These are phyloP conservation scores for Actenoides hombroni DNA, from an alignment of 2,113 vertebrate genomes.

Conservation along the genomic window DNA sequence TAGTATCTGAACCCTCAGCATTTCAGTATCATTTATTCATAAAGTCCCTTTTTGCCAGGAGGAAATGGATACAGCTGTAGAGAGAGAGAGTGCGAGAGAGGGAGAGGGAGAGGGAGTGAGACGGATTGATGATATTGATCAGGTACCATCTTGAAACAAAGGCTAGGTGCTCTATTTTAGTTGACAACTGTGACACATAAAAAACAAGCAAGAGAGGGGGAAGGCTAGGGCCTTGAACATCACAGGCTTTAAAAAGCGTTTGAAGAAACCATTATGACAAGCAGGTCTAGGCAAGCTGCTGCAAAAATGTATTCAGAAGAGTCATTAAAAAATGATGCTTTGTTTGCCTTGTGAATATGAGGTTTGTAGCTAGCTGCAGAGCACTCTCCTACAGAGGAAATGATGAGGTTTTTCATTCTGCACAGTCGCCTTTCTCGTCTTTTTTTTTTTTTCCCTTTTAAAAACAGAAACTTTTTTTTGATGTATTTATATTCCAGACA, in stretches of 20 bases:
- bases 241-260: conserved; percentile 88
- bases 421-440: conserved; percentile 27
- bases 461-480: conserved; percentile 50
- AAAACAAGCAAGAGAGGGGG: conserved; percentile 87
- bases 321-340: conserved; percentile 97
- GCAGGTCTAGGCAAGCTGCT: conserved; percentile 86
- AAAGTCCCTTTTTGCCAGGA: conserved; percentile 99
- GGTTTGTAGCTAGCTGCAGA: conserved; percentile 77
- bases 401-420: conserved; percentile 69
- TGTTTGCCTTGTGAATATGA: conserved; percentile 95
- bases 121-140: conserved; percentile 99
- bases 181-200: conserved; percentile 96
- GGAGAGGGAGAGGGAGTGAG: conserved; percentile 79
- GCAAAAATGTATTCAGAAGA: conserved; percentile 90
- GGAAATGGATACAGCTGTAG: conserved; percentile 99
- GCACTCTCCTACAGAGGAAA: conserved; percentile 77
- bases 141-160: conserved; percentile 95
- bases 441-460: neutral
- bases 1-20: conserved; percentile 99
- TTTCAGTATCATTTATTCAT: conserved; percentile 99
- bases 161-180: conserved; percentile 91
- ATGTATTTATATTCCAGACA: conserved; percentile 51
- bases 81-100: conserved; percentile 80
- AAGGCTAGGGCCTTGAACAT: conserved; percentile 95
- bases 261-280: conserved; percentile 96